These are phyloP conservation scores for Chondrilla cf. caribensis DNA, from an alignment of 37 sponge, comb jelly and placozoan genomes.

Conservation along the genomic window DNA sequence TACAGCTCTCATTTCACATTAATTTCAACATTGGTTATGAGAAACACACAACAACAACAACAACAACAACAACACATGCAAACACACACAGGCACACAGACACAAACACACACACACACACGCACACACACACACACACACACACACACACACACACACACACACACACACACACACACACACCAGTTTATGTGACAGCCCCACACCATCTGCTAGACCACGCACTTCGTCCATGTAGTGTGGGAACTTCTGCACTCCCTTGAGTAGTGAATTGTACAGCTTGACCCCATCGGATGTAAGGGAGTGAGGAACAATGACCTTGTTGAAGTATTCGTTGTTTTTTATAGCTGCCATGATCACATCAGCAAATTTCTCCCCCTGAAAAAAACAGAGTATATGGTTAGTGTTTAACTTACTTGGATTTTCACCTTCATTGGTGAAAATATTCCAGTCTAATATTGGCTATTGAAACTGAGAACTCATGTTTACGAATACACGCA, in stretches of 20 bases:
- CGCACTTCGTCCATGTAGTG: constrained; percentile 41
- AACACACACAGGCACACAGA: neutral
- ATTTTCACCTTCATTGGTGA: too few species aligned
- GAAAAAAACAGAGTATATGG: neutral
- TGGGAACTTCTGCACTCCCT: constrained; percentile 4
- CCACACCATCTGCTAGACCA: constrained; percentile 37
- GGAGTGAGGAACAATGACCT: constrained; percentile 26
- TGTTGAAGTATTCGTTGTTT: constrained; percentile 21
- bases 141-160: neutral
- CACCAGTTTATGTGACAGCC: neutral
- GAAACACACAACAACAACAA: neutral
- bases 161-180: constrained; percentile 14
- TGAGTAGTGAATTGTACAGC: constrained; percentile 6
- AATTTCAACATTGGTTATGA: neutral
- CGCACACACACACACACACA: constrained; percentile 15
- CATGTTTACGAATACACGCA: too few species aligned
- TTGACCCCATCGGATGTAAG: constrained; percentile 8
- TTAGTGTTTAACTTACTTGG: too few species aligned
- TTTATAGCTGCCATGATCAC: constrained; percentile 9
- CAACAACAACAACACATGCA: neutral
- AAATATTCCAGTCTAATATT: too few species aligned
- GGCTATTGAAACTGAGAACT: too few species aligned
- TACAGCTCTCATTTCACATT: too few species aligned
- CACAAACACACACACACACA: neutral
- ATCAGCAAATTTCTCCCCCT: constrained; percentile 11